phyloP scores from a whole-genome alignment of 2,113 vertebrate genomes.

The Eretmochelys imbricata region DNA sequence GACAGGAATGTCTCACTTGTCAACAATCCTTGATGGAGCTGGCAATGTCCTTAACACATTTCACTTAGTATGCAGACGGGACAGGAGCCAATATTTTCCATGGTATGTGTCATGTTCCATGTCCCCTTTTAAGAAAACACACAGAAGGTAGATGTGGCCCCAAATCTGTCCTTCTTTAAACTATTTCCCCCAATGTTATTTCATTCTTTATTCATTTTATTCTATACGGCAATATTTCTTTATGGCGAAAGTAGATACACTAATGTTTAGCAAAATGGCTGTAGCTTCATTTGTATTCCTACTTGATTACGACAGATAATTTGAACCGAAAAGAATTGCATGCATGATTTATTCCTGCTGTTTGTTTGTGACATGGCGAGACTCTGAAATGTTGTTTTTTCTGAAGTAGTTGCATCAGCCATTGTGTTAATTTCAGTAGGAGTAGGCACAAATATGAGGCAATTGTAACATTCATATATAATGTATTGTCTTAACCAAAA shows the following conservation, averaged over 20 bases:
- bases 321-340: neutral
- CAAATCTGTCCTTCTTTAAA: neutral
- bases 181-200: neutral
- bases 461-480: neutral
- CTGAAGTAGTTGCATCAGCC: neutral
- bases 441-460: neutral
- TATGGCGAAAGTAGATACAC: neutral
- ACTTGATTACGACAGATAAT: neutral
- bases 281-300: neutral
- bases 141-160: fast-evolving
- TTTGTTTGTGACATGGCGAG: neutral
- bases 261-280: neutral
- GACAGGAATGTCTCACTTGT: neutral
- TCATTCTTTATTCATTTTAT: neutral
- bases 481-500: neutral
- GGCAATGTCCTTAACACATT: neutral
- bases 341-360: neutral
- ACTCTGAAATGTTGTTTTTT: neutral
- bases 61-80: neutral
- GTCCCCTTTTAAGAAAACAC: neutral
- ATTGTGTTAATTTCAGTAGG: neutral
- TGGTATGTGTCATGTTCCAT: neutral
- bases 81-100: neutral
- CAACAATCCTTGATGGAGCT: neutral
- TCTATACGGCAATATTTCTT: neutral